These are phyloP conservation scores for Epizoanthus ramosus DNA, from an alignment of 92 coral and sea anemone species.

Conservation along the genomic window DNA sequence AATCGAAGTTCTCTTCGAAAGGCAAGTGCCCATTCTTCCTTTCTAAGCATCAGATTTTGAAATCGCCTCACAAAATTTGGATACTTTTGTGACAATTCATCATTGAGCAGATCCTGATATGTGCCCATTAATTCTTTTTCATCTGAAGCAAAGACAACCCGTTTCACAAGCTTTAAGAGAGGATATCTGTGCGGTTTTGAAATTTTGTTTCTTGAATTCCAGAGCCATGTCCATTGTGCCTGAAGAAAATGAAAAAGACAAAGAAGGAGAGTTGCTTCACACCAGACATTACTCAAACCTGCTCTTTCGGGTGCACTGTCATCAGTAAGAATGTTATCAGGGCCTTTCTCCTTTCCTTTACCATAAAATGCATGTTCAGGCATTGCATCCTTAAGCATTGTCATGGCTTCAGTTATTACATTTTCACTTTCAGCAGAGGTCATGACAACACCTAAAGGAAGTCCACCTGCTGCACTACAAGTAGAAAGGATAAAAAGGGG, in stretches of 20 bases:
- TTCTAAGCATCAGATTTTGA: slow-evolving; percentile 8
- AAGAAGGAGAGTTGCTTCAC: slow-evolving; percentile 11
- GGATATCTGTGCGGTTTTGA: slow-evolving; percentile 21
- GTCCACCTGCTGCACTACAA: slow-evolving; percentile 13
- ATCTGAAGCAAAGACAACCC: slow-evolving; percentile 11
- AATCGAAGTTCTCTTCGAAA: no score
- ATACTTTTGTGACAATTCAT: background rate
- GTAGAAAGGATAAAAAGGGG: slow-evolving; percentile 21
- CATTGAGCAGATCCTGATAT: background rate
- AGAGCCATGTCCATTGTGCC: slow-evolving; percentile 31
- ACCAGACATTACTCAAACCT: slow-evolving; percentile 1
- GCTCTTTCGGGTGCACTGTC: slow-evolving; percentile 24
- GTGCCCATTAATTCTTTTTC: background rate
- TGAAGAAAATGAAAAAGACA: slow-evolving; percentile 21
- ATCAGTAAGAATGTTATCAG: slow-evolving; percentile 4
- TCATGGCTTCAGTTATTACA: background rate
- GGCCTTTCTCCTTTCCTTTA: slow-evolving; percentile 8
- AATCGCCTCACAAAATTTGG: background rate
- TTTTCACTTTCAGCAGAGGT: slow-evolving; percentile 37
- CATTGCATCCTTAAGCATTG: background rate
- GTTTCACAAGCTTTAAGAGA: slow-evolving; percentile 1
- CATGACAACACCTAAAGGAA: slow-evolving; percentile 33
- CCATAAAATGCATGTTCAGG: slow-evolving; percentile 10
- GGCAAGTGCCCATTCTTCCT: background rate
- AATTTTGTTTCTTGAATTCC: slow-evolving; percentile 26